A percentile compares a stretch with the other conserved stretches of the same genome.
Conservation (phyloP, 2,888 invertebrate species). For the Isotomurus palustris region DNA sequence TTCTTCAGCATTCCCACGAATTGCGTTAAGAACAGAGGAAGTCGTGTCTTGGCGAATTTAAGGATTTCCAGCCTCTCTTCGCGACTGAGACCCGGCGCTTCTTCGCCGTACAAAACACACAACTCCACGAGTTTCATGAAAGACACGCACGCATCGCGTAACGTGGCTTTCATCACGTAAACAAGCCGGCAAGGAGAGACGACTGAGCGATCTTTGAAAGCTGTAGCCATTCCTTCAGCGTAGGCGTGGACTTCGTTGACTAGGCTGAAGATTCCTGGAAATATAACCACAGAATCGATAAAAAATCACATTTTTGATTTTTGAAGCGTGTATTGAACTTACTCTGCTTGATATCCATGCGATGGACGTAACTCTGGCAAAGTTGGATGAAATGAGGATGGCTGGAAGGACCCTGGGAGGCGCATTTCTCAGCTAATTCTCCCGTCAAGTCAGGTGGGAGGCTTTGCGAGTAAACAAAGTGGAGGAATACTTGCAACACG, state of each 20-base stretch:
- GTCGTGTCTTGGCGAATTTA: slow-evolving; percentile 61
- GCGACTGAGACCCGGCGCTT: slow-evolving; percentile 59
- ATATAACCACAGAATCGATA: too few species aligned
- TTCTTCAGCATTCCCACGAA: slow-evolving; percentile 59
- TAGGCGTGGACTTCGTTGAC: slow-evolving; percentile 63
- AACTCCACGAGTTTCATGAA: slow-evolving; percentile 56
- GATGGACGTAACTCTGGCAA: slow-evolving; percentile 60
- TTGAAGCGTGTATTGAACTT: slow-evolving; percentile 47
- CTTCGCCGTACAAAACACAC: slow-evolving; percentile 62
- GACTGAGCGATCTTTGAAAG: slow-evolving; percentile 40
- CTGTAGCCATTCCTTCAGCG: slow-evolving; percentile 50
- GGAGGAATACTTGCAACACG: slow-evolving; percentile 59
- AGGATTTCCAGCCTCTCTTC: slow-evolving; percentile 65
- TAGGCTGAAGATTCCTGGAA: slow-evolving; percentile 60
- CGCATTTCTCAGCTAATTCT: slow-evolving; percentile 58
- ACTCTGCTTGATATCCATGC: slow-evolving; percentile 63
- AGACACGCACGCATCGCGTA: slow-evolving; percentile 60
- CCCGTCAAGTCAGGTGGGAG: slow-evolving; percentile 59
- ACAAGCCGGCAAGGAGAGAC: slow-evolving; percentile 59
- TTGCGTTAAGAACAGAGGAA: slow-evolving; percentile 63
- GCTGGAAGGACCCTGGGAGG: slow-evolving; percentile 52
- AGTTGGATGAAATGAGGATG: slow-evolving; percentile 57
- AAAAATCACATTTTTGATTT: not conserved
- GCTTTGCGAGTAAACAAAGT: slow-evolving; percentile 63
- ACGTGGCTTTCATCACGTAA: slow-evolving; percentile 60